A percentile compares a stretch with the other conserved stretches of the same genome.
Conservation (phyloP, 2,888 invertebrate species). For the Plagodis pulveraria region DNA sequence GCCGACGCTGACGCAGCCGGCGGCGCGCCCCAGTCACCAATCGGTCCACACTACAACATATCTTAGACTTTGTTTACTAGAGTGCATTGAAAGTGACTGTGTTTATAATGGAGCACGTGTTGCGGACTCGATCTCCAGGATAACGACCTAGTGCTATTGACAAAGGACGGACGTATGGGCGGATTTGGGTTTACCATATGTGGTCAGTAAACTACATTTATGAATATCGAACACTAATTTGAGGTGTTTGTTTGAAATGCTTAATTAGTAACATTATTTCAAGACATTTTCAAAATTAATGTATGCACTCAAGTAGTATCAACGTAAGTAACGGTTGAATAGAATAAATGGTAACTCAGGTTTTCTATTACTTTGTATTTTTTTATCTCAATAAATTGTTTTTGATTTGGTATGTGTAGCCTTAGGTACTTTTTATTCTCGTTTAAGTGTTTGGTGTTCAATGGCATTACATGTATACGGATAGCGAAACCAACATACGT, state of each 20-base stretch:
- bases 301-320: too few species aligned
- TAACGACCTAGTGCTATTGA: conserved; percentile 25
- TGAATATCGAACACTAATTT: conserved; percentile 4
- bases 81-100: conserved; percentile 71
- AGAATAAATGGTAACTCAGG: too few species aligned
- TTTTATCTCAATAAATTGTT: too few species aligned
- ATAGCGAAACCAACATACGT: too few species aligned
- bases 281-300: too few species aligned
- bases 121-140: conserved; percentile 44
- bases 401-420: too few species aligned
- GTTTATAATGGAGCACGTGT: conserved; percentile 60
- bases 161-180: conserved; percentile 15
- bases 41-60: conserved; percentile 59
- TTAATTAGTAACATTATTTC: conserved; percentile 11
- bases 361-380: too few species aligned
- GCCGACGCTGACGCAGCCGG: conserved; percentile 46
- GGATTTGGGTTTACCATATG: conserved; percentile 10
- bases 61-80: conserved; percentile 46
- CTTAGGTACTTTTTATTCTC: too few species aligned
- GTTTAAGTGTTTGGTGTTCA: too few species aligned
- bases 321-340: too few species aligned
- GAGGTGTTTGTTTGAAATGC: conserved; percentile 8
- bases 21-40: conserved; percentile 51
- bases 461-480: too few species aligned
- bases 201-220: conserved; percentile 32